Base-by-base conservation (phyloP, 2,113 vertebrate species). In the Mandrillus leucophaeus region DNA sequence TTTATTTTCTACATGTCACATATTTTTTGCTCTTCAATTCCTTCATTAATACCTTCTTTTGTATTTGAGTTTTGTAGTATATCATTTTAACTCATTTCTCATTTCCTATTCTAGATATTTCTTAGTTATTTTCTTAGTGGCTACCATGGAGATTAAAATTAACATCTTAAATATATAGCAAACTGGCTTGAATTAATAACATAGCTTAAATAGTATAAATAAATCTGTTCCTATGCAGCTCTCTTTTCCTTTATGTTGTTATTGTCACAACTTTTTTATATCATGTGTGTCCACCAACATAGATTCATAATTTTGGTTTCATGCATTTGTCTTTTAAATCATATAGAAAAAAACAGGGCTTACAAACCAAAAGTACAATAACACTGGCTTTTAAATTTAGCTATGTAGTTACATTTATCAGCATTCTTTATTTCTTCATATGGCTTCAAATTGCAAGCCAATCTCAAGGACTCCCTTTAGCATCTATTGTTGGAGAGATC, bases 91-190 rank as follows among this genome's bases (percentile, higher is more conserved):
- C 50, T 83, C 23, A 90, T 3, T 57, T 94, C 73, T 92, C 38
- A 94, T 90, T 95, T 84, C 50, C 8, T 82, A 96, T 94, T 92
- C 20, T 70, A n/a, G 27, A 23, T 90, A 38, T 14, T 68, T 57
- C 91, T 89, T 92, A 25, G 38, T 89, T 97, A 68, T 89, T 97
- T 96, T 86, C 38, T 96, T 88, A 84, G 14, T 93, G 25, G 25
- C 70, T 90, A 50, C 14, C 16, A 27, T 70, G 27, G 22, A 25
- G n/a, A 12, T 88, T 94, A 78, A 5, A 73, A 70, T 80, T 64
- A 93, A 80, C 43, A 82, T 76, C 50, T 81, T 85, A 83, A 55
- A 61, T 88, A 40, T 83, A 88, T 52, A 88, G 20, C 3, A 88
- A 88, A 55, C 48, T 94, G 68, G 20, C 88, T 95, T 82, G 43